phyloP scores from a whole-genome alignment of 30 jellyfish, hydroid and myxozoan genomes.

The Calvadosia cruxmelitensis region DNA sequence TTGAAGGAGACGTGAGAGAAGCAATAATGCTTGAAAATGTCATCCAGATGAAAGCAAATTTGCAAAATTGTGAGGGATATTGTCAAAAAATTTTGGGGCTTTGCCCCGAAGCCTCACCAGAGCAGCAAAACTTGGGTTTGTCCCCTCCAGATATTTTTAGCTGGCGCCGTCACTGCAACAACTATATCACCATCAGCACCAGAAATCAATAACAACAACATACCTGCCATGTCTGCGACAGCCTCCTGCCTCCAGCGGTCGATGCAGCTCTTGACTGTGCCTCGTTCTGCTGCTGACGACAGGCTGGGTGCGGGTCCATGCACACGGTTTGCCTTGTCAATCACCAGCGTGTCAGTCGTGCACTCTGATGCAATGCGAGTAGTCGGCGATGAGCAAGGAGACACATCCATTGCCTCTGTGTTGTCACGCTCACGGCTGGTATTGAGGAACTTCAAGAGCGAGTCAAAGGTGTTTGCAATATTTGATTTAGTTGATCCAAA shows the following conservation, averaged over 20 bases:
- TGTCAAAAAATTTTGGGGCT: too few species aligned
- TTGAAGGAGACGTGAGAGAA: too few species aligned
- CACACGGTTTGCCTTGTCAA: slow-evolving; percentile 27
- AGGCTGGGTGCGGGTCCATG: slow-evolving; percentile 45
- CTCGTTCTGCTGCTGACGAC: slow-evolving; percentile 29
- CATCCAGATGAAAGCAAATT: too few species aligned
- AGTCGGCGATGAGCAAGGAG: slow-evolving; percentile 44
- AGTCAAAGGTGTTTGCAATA: slow-evolving; percentile 25
- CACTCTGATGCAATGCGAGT: slow-evolving; percentile 7
- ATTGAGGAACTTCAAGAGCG: slow-evolving; percentile 25
- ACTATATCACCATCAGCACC: not conserved
- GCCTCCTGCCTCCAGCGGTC: slow-evolving; percentile 36
- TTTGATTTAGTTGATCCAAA: slow-evolving; percentile 30
- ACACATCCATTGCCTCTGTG: slow-evolving; percentile 27
- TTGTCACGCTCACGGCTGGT: slow-evolving; percentile 15
- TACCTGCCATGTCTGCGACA: slow-evolving; percentile 30
- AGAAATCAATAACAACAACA: not conserved
- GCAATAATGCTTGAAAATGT: too few species aligned
- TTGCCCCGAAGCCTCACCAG: too few species aligned
- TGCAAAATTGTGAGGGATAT: too few species aligned
- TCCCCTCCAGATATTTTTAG: too few species aligned
- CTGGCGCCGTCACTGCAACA: not conserved
- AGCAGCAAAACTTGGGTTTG: too few species aligned
- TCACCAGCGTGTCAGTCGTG: slow-evolving; percentile 1
- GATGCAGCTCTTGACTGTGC: slow-evolving; percentile 17